A percentile compares a stretch with the other conserved stretches of the same genome.
Evolutionary conservation across 2,888 invertebrate genomes (phyloP).

Genomic region (Rhagophthalmus giganteus): DNA sequence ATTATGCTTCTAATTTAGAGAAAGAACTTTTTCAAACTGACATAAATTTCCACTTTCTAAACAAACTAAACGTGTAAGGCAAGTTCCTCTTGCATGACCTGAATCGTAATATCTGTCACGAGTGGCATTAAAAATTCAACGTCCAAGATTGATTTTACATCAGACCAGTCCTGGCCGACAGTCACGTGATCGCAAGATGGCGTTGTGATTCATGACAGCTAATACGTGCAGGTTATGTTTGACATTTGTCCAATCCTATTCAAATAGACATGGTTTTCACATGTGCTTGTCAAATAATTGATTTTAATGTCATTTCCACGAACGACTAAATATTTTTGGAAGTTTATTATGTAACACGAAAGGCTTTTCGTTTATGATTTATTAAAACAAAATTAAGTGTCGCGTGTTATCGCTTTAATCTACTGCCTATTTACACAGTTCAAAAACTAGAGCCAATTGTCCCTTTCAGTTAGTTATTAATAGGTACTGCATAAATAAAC

Average conservation of each 20-base stretch:
- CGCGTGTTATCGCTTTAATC: constrained; percentile 1
- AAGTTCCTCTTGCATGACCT: constrained; percentile 25
- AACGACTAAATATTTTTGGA: constrained; percentile 12
- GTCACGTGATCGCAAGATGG: constrained; percentile 37
- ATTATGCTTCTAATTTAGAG: constrained; percentile 14
- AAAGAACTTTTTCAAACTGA: background rate
- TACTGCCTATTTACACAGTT: background rate
- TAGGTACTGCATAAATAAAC: no score
- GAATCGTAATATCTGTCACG: constrained; percentile 37
- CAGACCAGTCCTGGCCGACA: constrained; percentile 31
- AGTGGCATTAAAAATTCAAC: constrained; percentile 42
- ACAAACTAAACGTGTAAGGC: background rate
- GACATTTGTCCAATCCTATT: constrained; percentile 28
- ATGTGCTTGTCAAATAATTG: constrained; percentile 26
- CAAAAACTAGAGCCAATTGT: no score
- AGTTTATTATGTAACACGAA: constrained; percentile 8
- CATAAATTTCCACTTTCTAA: background rate
- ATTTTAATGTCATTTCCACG: constrained; percentile 23
- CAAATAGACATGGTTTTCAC: constrained; percentile 35
- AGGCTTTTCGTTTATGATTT: constrained; percentile 14
- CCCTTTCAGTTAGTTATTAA: no score
- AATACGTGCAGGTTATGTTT: constrained; percentile 34
- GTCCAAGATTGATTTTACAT: constrained; percentile 44
- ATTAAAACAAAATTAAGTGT: constrained; percentile 2
- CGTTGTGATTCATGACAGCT: constrained; percentile 37